Evolutionary conservation across 2,888 invertebrate genomes (phyloP).

Genomic region (Erpobdella octoculata): DNA sequence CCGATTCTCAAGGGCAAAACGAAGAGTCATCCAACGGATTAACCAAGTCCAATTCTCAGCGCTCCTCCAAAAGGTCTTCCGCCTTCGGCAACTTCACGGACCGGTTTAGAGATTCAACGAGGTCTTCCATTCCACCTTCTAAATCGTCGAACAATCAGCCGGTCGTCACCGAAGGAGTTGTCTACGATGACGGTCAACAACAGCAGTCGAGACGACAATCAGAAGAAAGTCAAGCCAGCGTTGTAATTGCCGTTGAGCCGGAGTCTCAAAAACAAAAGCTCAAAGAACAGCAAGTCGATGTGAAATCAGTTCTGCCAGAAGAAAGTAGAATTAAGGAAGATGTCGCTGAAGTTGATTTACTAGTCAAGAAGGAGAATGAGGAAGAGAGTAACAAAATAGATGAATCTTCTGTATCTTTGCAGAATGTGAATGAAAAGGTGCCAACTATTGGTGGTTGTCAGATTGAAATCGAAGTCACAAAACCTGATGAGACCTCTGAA

Average conservation of each 20-base stretch:
- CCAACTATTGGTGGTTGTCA: too few species aligned
- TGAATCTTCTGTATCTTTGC: not conserved
- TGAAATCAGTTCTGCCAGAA: too few species aligned
- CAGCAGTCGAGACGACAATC: not conserved
- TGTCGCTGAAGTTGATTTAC: too few species aligned
- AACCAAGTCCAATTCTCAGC: not conserved
- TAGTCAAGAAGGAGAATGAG: not conserved
- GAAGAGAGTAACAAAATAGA: too few species aligned
- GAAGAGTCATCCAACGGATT: not conserved
- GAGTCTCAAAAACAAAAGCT: too few species aligned
- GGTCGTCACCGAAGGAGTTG: too few species aligned
- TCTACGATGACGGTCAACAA: not conserved
- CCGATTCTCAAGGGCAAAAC: not conserved
- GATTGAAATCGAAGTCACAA: not conserved
- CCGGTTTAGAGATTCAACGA: slow-evolving; percentile 1
- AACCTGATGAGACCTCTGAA: not conserved
- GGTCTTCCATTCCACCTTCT: not conserved
- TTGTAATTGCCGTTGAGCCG: not conserved
- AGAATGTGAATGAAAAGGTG: not conserved
- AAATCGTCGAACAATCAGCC: not conserved
- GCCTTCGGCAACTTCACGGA: slow-evolving; percentile 6
- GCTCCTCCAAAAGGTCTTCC: slow-evolving; percentile 10
- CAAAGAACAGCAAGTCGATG: not conserved
- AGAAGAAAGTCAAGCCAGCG: not conserved
- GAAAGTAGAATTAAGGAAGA: too few species aligned